Percentiles rank a stretch among this genome's conserved stretches.
Evolutionary conservation across 2,113 vertebrate species (phyloP).

Genomic region (Lipophrys pholis): DNA sequence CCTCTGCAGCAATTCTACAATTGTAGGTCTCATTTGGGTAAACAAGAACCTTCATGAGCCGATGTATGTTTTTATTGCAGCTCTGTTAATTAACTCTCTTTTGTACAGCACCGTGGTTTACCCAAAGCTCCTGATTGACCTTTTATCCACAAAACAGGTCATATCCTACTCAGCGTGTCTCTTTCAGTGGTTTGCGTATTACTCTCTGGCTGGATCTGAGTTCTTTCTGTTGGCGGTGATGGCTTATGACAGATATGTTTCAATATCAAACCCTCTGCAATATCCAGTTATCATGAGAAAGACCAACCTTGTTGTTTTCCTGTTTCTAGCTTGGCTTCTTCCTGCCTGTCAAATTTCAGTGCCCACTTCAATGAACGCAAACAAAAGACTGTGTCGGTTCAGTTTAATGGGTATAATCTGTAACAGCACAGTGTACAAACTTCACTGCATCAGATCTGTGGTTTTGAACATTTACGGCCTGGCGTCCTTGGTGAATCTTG

Average conservation of each 20-base stretch:
- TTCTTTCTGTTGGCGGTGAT: slow-evolving; percentile 44
- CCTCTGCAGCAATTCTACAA: slow-evolving; percentile 32
- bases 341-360: background rate
- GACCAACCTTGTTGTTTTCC: background rate
- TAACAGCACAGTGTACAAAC: background rate
- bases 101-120: slow-evolving; percentile 39
- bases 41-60: slow-evolving; percentile 52
- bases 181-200: slow-evolving; percentile 24
- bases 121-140: slow-evolving; percentile 42
- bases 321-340: slow-evolving; percentile 24
- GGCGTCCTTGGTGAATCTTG: background rate
- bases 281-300: slow-evolving; percentile 44
- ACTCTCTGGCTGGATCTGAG: slow-evolving; percentile 11
- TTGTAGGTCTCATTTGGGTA: slow-evolving; percentile 32
- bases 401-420: background rate
- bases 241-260: slow-evolving; percentile 56
- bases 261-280: slow-evolving; percentile 58
- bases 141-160: slow-evolving; percentile 39
- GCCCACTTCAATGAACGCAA: background rate
- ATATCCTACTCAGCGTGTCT: slow-evolving; percentile 33
- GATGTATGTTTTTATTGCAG: slow-evolving; percentile 60
- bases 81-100: slow-evolving; percentile 44
- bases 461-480: background rate
- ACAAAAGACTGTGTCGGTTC: background rate
- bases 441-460: background rate